Conservation (phyloP, 1,140 invertebrate species). For the Cephus cinctus region DNA sequence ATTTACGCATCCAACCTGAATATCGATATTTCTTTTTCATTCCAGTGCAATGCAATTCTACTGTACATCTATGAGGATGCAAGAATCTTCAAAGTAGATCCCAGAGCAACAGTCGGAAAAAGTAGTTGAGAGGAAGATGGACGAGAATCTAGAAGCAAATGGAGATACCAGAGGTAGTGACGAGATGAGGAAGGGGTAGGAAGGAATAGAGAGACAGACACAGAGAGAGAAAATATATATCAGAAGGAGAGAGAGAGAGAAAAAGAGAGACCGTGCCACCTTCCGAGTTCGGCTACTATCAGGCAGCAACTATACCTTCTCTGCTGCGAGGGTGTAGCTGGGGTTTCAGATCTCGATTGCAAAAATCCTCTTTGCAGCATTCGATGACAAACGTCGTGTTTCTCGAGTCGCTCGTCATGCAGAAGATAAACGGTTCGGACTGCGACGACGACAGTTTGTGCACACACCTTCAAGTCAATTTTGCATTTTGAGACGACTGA, state of each 20-base stretch:
- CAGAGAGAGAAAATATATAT: conserved; percentile 6
- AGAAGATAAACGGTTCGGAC: conserved; percentile 55
- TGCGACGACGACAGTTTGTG: conserved; percentile 49
- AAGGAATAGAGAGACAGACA: conserved; percentile 2
- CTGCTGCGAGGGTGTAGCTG: conserved; percentile 51
- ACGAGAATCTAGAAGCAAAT: no score
- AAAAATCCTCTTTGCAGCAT: conserved; percentile 69
- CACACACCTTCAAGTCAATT: conserved; percentile 55
- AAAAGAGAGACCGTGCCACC: conserved; percentile 30
- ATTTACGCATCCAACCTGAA: no score
- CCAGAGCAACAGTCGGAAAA: no score
- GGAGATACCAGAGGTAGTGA: background rate
- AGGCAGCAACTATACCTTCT: conserved; percentile 50
- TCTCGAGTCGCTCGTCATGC: conserved; percentile 53
- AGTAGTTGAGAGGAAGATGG: no score
- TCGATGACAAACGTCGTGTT: conserved; percentile 62
- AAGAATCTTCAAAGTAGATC: no score
- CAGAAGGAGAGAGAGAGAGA: background rate
- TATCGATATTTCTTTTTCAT: no score
- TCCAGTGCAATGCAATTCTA: no score
- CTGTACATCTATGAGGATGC: no score
- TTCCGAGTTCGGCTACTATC: conserved; percentile 37
- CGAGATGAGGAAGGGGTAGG: background rate
- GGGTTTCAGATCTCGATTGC: conserved; percentile 62
- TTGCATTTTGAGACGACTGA: no score